Base-by-base conservation (phyloP, 2,113 vertebrate genomes). In the Gambusia holbrooki region DNA sequence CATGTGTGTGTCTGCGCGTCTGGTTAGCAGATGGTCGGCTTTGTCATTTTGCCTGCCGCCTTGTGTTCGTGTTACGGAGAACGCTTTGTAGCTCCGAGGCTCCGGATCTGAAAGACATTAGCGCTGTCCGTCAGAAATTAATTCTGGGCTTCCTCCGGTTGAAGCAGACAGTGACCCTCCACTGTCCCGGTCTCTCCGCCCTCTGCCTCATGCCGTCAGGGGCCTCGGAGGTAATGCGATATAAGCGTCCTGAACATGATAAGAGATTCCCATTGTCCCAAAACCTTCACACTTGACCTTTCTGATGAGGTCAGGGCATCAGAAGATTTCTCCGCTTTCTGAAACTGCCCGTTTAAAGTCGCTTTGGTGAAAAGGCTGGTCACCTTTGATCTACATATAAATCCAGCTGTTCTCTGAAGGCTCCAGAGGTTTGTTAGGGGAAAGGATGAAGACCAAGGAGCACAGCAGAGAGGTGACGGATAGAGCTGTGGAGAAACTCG, bases 11-110 rank as follows among this genome's bases (percentile, higher is more conserved):
- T 82, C 76, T 66, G 27, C 25, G 80, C 74, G 90, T 93, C 92
- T 94, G 94, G 88, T 90, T 81, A 92, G 90, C 93, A 94, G 93
- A 95, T 95, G 94, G 88, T 65, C 70, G 80, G 82, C 82, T 90
- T 89, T 71, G 91, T 87, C 89, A 80, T 87, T 87, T 65, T 80
- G 88, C 86, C 77, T 74, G 85, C 86, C 69, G 69, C 80, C 4
- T 69, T 60, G 82, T 61, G 63, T 82, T 88, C 64, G n/a, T 87
- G 92, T 93, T 93, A 89, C 72, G 83, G 87, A 86, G 81, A 91
- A 72, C 71, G 73, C 89, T 89, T 79, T 93, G 90, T 90, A 88
- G 90, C 90, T 90, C 79, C 65, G 66, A 77, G 88, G 80, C 86
- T 82, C 64, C 54, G 64, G 40, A 88, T 81, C 93, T 94, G 94